Conservation (phyloP, 2,113 vertebrate genomes). For the Urocolius indicus region DNA sequence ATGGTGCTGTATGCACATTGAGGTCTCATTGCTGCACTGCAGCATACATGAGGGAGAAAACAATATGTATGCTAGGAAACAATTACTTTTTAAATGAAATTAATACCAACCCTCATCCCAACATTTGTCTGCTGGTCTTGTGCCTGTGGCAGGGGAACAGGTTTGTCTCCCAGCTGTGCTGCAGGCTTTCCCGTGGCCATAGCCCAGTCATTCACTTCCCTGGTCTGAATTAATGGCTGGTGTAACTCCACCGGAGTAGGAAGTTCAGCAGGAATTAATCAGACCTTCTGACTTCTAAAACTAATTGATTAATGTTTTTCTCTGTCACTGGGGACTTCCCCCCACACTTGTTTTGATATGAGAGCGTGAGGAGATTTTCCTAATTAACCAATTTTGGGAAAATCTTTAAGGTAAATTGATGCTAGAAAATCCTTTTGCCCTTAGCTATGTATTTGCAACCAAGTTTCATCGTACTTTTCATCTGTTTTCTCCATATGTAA, state of each 20-base stretch:
- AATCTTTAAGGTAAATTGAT: background rate
- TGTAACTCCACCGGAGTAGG: background rate
- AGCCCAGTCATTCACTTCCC: background rate
- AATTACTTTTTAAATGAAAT: background rate
- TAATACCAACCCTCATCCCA: background rate
- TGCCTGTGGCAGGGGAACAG: background rate
- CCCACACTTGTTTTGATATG: background rate
- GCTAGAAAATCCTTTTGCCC: background rate
- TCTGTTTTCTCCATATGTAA: background rate
- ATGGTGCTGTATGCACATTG: rapidly evolving
- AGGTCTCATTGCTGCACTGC: background rate
- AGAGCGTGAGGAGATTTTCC: background rate
- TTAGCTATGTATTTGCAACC: background rate
- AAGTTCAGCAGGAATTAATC: background rate
- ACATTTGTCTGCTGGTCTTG: background rate
- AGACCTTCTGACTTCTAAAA: background rate
- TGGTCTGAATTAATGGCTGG: background rate
- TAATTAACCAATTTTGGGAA: background rate
- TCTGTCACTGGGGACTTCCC: background rate
- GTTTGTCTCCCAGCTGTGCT: background rate
- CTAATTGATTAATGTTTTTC: background rate
- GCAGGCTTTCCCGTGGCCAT: background rate
- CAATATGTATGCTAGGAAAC: background rate
- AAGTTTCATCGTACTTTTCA: background rate
- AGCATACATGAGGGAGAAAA: background rate